Evolutionary conservation across 2,113 vertebrate genomes (phyloP).

Genomic region (Steatornis caripensis): DNA sequence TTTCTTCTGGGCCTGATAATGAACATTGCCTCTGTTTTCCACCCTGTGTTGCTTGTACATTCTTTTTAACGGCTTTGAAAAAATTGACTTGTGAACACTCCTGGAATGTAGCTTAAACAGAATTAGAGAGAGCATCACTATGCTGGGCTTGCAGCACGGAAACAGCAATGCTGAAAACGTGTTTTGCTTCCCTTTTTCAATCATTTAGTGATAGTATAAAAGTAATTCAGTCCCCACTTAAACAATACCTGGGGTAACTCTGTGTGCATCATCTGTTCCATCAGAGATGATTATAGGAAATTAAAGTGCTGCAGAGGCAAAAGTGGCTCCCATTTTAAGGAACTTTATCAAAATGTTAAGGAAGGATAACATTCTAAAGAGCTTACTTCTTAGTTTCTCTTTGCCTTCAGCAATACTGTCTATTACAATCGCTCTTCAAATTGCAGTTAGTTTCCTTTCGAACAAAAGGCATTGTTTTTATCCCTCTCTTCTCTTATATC

Average conservation of each 20-base stretch:
- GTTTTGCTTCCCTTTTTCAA: constrained; percentile 42
- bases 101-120: constrained; percentile 47
- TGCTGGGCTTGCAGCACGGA: constrained; percentile 40
- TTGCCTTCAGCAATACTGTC: constrained; percentile 56
- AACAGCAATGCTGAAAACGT: constrained; percentile 29
- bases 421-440: constrained; percentile 28
- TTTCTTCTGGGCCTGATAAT: constrained; percentile 62
- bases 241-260: constrained; percentile 67
- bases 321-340: constrained; percentile 26
- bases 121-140: constrained; percentile 55
- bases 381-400: constrained; percentile 40
- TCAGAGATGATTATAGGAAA: constrained; percentile 68
- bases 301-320: constrained; percentile 61
- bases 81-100: constrained; percentile 51
- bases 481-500: constrained; percentile 4
- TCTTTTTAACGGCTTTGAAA: constrained; percentile 31
- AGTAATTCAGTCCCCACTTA: constrained; percentile 69
- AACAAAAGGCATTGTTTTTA: constrained; percentile 47
- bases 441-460: constrained; percentile 41
- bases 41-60: neutral
- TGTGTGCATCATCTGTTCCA: constrained; percentile 58
- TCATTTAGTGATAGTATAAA: constrained; percentile 60
- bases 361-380: constrained; percentile 60
- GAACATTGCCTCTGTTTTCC: constrained; percentile 28
- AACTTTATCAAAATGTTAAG: constrained; percentile 69